These are phyloP conservation scores for Varanus salvator DNA, from an alignment of 2,113 vertebrate genomes.

Conservation along the genomic window DNA sequence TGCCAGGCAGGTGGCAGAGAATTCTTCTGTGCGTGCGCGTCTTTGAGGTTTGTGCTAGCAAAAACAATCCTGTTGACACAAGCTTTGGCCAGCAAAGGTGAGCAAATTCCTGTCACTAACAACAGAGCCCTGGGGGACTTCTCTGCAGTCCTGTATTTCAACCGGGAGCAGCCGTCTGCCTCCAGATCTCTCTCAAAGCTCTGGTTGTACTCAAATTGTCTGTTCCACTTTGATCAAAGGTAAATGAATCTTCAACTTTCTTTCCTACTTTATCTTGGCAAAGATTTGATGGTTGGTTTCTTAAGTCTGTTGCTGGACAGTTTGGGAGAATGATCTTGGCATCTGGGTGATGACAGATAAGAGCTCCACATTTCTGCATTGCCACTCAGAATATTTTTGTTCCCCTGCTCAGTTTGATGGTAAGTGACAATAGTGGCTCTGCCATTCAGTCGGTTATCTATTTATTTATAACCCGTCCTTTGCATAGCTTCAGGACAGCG, in stretches of 20 bases:
- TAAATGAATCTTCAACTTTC: not conserved
- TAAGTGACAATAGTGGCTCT: too few species aligned
- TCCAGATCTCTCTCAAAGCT: not conserved
- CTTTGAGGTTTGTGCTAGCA: constrained; percentile 5
- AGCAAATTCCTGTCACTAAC: constrained; percentile 25
- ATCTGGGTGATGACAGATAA: not conserved
- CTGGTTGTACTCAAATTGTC: not conserved
- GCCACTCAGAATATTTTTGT: not conserved
- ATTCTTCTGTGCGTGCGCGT: too few species aligned
- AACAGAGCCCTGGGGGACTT: constrained; percentile 6
- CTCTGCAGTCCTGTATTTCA: not conserved
- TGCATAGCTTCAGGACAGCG: too few species aligned
- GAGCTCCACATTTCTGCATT: too few species aligned
- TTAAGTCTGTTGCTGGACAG: not conserved
- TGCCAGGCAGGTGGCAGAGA: not conserved
- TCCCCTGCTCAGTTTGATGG: not conserved
- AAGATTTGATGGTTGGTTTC: not conserved
- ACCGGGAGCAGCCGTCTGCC: too few species aligned
- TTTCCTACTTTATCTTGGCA: not conserved
- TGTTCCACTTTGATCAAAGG: not conserved
- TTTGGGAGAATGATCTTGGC: not conserved
- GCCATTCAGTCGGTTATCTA: too few species aligned
- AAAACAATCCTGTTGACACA: constrained; percentile 16
- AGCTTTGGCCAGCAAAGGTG: not conserved
- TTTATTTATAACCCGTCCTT: too few species aligned